These are phyloP conservation scores for Raja brachyura DNA, from an alignment of 2,113 vertebrate genomes.

Conservation along the genomic window DNA sequence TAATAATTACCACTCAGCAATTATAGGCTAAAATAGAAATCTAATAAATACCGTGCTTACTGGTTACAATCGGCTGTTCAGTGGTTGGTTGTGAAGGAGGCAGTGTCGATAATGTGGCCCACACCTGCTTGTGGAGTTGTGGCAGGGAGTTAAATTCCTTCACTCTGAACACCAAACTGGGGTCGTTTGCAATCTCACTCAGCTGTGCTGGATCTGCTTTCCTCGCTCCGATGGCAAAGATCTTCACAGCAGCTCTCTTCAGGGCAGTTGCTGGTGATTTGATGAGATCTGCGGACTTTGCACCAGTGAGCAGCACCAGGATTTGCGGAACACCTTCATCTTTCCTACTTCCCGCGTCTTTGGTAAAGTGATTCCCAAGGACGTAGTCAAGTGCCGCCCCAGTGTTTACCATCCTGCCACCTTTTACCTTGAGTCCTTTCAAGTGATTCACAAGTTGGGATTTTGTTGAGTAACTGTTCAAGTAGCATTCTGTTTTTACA, in stretches of 20 bases:
- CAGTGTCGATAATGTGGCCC: conserved; percentile 42
- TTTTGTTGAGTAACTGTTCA: conserved; percentile 52
- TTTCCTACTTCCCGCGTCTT: conserved; percentile 80
- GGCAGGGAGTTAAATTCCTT: conserved; percentile 43
- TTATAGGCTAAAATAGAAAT: background rate
- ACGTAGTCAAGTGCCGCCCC: conserved; percentile 80
- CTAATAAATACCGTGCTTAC: background rate
- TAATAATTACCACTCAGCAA: background rate
- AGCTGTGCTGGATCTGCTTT: conserved; percentile 62
- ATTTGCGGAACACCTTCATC: conserved; percentile 90
- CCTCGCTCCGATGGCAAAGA: conserved; percentile 63
- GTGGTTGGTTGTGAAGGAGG: background rate
- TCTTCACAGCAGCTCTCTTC: conserved; percentile 50
- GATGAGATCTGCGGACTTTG: conserved; percentile 57
- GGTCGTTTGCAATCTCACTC: conserved; percentile 58
- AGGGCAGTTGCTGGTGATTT: conserved; percentile 49
- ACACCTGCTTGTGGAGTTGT: conserved; percentile 51
- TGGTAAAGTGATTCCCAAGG: conserved; percentile 74
- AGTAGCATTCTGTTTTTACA: conserved; percentile 49
- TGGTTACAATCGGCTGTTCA: background rate
- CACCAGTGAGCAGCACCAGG: conserved; percentile 74
- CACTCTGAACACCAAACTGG: conserved; percentile 68
- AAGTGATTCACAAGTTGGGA: conserved; percentile 45
- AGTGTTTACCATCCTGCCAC: conserved; percentile 67
- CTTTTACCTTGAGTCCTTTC: conserved; percentile 52